Evolutionary conservation across 2,797 vertebrate genomes (phyloP).

Genomic region (Scleropages formosus): DNA sequence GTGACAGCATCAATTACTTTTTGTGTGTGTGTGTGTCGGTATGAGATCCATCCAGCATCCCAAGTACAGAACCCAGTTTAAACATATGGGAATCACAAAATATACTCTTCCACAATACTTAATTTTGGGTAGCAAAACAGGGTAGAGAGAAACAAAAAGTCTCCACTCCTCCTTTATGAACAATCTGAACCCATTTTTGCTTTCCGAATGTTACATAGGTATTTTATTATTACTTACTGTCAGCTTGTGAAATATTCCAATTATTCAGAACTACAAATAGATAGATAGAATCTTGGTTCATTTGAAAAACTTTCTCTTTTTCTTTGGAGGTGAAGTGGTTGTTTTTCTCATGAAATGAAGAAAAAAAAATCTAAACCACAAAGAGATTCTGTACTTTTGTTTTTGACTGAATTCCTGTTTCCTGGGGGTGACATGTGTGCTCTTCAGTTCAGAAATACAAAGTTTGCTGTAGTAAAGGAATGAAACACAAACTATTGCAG

Average conservation of each 20-base stretch:
- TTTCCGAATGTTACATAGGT: too few relatives aligned
- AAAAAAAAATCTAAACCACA: slow-evolving; percentile 53
- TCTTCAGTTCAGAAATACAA: slow-evolving; percentile 1
- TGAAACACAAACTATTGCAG: neutral
- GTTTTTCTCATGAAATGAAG: slow-evolving; percentile 44
- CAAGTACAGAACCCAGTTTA: too few relatives aligned
- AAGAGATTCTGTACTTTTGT: slow-evolving; percentile 49
- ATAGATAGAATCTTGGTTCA: slow-evolving; percentile 4
- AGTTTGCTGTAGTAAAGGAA: slow-evolving; percentile 12
- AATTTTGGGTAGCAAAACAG: too few relatives aligned
- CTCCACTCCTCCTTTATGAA: too few relatives aligned
- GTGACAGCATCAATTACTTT: too few relatives aligned
- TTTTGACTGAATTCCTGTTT: slow-evolving; percentile 61
- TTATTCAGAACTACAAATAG: neutral
- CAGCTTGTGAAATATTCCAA: neutral
- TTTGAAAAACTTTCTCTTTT: slow-evolving; percentile 27
- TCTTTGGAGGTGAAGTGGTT: slow-evolving; percentile 30
- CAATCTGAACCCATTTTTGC: too few relatives aligned
- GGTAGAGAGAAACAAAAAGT: too few relatives aligned
- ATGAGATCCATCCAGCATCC: too few relatives aligned
- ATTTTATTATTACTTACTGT: too few relatives aligned
- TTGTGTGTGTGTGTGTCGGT: too few relatives aligned
- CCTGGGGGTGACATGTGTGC: slow-evolving; percentile 36
- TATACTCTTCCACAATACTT: too few relatives aligned
- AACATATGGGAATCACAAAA: too few relatives aligned